Conservation (phyloP, 2,888 invertebrate species). For the Heliconius sara region DNA sequence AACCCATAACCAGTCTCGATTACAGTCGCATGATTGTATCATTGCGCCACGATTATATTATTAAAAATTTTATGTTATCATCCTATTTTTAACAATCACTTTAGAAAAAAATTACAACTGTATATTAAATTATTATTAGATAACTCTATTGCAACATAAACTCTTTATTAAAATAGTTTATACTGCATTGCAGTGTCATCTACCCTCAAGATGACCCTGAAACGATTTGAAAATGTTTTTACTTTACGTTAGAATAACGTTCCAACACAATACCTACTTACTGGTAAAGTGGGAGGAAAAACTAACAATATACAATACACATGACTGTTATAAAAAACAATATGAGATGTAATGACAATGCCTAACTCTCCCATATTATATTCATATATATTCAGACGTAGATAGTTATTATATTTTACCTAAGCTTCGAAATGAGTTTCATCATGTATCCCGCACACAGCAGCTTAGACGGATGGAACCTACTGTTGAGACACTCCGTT, state of each 20-base stretch:
- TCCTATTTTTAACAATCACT: no score
- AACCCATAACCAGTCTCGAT: no score
- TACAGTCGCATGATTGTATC: no score
- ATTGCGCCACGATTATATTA: no score
- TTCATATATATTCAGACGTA: not conserved
- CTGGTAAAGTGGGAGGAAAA: not conserved
- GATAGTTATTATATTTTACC: not conserved
- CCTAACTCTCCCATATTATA: no score
- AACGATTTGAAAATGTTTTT: not conserved
- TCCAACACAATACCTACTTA: not conserved
- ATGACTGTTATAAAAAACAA: not conserved
- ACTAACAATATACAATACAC: not conserved
- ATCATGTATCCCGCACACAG: no score
- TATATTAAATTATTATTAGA: not conserved
- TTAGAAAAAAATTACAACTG: no score
- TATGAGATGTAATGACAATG: no score
- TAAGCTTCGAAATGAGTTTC: no score
- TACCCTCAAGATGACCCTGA: not conserved
- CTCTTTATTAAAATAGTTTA: not conserved
- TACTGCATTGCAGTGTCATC: conserved; percentile 6
- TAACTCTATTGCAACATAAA: not conserved
- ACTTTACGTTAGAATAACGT: not conserved
- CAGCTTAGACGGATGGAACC: no score
- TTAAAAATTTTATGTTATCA: no score
- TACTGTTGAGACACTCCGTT: no score